Evolutionary conservation across 1,140 invertebrate species (phyloP).

Genomic region (Philopotamus ludificatus): DNA sequence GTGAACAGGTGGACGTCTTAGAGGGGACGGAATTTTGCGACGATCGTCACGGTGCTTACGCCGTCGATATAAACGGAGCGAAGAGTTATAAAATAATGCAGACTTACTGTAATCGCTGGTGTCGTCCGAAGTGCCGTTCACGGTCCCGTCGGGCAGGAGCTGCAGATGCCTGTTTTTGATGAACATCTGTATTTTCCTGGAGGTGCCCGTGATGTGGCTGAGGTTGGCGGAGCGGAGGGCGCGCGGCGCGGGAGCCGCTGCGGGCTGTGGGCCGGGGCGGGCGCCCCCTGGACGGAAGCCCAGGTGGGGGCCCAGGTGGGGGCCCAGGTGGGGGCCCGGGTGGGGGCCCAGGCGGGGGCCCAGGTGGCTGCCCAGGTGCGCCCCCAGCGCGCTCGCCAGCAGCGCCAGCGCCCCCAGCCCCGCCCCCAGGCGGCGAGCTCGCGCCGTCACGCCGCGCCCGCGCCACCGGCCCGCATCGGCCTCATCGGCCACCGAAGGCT

Average conservation of each 20-base stretch:
- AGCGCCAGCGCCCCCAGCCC: slow-evolving; percentile 41
- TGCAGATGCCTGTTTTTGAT: slow-evolving; percentile 77
- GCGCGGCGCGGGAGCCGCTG: slow-evolving; percentile 51
- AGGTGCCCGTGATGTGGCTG: slow-evolving; percentile 69
- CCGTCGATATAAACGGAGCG: neutral
- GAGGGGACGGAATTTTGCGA: no score
- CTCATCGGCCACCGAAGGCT: neutral
- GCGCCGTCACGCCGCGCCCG: slow-evolving; percentile 16
- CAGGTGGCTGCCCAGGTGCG: slow-evolving; percentile 48
- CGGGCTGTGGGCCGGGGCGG: slow-evolving; percentile 32
- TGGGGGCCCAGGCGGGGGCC: slow-evolving; percentile 48
- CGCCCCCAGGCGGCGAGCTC: slow-evolving; percentile 20
- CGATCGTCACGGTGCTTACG: neutral
- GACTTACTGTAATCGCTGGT: slow-evolving; percentile 79
- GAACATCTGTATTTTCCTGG: slow-evolving; percentile 75
- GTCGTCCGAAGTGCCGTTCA: slow-evolving; percentile 74
- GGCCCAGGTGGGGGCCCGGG: slow-evolving; percentile 47
- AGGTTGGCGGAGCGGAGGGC: slow-evolving; percentile 69
- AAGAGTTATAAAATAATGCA: neutral
- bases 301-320: slow-evolving; percentile 46
- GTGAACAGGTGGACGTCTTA: no score
- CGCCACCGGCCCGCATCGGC: slow-evolving; percentile 9
- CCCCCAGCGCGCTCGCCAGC: slow-evolving; percentile 52
- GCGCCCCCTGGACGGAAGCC: neutral
- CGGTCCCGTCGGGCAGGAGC: slow-evolving; percentile 73